Evolutionary conservation across 1,140 invertebrate genomes (phyloP), one percentile per base, ranked within the genome.

Genomic region (Brachystomella parvula): DNA sequence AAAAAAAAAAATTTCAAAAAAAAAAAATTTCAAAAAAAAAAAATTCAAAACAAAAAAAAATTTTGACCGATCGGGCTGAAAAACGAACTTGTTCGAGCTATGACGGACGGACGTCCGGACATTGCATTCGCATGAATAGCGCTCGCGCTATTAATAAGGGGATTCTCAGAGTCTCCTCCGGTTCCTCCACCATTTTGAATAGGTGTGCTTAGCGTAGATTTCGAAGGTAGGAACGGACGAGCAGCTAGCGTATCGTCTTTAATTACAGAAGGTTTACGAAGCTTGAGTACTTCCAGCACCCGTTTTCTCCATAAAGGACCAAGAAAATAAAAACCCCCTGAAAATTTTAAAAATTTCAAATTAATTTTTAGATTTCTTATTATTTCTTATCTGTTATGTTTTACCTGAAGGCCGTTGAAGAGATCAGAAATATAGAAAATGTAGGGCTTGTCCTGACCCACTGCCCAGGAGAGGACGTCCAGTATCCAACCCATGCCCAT

Each of bases 121-220:
- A n/a, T n/a, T n/a, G n/a, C n/a, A n/a, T n/a, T n/a, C n/a, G n/a
- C n/a, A n/a, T n/a, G n/a, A n/a, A n/a, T n/a, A n/a, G n/a, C n/a
- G n/a, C n/a, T n/a, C n/a, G n/a, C n/a, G n/a, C n/a, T n/a, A n/a
- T n/a, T n/a, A n/a, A n/a, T n/a, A n/a, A n/a, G n/a, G n/a, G n/a
- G n/a, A n/a, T n/a, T n/a, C n/a, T n/a, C n/a, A n/a, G 85, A 79
- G n/a, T n/a, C n/a, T n/a, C n/a, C n/a, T n/a, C n/a, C n/a, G n/a
- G n/a, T n/a, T n/a, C n/a, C n/a, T n/a, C 75, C 76, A 78, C n/a
- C 79, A 79, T 24, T 64, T 61, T 28, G 80, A 35, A 19, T 71
- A 71, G 67, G 87, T 78, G 12, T 53, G 24, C 24, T 53, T 53
- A 53, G 24, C 12, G 12, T 12, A 6, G 49, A 53, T 53, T 53